A percentile compares a stretch with the other conserved stretches of the same genome.
Evolutionary conservation across 2,113 vertebrate species (phyloP).

Genomic region (Neolamprologus ventralis): DNA sequence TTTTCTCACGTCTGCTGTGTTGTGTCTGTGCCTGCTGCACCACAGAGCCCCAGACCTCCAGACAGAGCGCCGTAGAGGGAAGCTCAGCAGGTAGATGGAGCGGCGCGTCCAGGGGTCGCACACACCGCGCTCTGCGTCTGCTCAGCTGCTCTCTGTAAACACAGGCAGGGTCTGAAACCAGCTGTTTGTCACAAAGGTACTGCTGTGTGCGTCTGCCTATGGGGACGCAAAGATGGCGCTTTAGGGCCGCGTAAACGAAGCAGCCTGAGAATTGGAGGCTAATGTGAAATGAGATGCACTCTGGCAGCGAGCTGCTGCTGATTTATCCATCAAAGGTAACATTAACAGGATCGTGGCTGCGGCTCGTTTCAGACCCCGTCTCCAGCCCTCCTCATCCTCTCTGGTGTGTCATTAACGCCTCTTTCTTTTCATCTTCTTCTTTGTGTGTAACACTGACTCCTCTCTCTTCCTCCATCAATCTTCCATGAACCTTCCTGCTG

Average conservation of each 20-base stretch:
- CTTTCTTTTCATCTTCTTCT: slow-evolving; percentile 21
- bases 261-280: not conserved
- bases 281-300: not conserved
- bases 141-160: not conserved
- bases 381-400: not conserved
- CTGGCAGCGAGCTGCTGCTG: slow-evolving; percentile 6
- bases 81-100: slow-evolving; percentile 47
- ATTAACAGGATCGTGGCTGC: not conserved
- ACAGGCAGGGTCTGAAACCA: not conserved
- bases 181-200: not conserved
- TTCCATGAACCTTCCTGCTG: slow-evolving; percentile 18
- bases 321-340: slow-evolving; percentile 8
- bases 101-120: not conserved
- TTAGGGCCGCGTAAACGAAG: not conserved
- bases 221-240: not conserved
- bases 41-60: slow-evolving; percentile 32
- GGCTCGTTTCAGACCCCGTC: slow-evolving; percentile 15
- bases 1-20: slow-evolving; percentile 6
- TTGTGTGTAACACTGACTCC: not conserved
- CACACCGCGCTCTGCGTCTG: not conserved
- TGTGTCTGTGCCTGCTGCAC: not conserved
- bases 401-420: slow-evolving; percentile 27
- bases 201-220: not conserved
- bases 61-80: not conserved
- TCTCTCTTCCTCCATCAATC: slow-evolving; percentile 33